Evolutionary conservation across 1,140 invertebrate species (phyloP).

Genomic region (Tachypleus tridentatus): DNA sequence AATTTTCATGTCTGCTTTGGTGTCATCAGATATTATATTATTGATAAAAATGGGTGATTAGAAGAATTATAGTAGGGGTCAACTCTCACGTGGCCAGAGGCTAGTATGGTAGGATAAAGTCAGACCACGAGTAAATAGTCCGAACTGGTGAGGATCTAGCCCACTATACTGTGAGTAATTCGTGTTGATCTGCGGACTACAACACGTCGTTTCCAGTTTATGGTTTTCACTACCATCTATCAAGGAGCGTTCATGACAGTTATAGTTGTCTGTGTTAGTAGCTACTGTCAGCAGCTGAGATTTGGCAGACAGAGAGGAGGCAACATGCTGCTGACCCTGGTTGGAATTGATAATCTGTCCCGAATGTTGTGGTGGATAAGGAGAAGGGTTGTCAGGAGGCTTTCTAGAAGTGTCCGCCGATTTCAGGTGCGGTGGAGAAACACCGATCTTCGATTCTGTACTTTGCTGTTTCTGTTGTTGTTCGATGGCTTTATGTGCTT

Average conservation of each 20-base stretch:
- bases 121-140: constrained; percentile 12
- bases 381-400: too few species aligned
- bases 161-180: not conserved
- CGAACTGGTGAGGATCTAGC: constrained; percentile 22
- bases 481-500: constrained; percentile 41
- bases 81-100: constrained; percentile 20
- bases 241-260: too few species aligned
- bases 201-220: constrained; percentile 24
- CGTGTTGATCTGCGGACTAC: constrained; percentile 21
- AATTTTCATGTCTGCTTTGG: constrained; percentile 48
- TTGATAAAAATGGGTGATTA: constrained; percentile 87
- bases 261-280: too few species aligned
- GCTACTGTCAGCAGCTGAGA: too few species aligned
- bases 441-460: constrained; percentile 1
- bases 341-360: too few species aligned
- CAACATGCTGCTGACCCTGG: too few species aligned
- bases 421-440: too few species aligned
- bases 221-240: not conserved
- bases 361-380: too few species aligned
- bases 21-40: constrained; percentile 56
- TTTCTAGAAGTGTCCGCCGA: too few species aligned
- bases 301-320: too few species aligned
- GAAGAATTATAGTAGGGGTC: constrained; percentile 37
- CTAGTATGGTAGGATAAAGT: constrained; percentile 20
- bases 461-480: too few species aligned